Base-by-base conservation (phyloP, 2,797 vertebrate genomes). In the Catharus ustulatus region DNA sequence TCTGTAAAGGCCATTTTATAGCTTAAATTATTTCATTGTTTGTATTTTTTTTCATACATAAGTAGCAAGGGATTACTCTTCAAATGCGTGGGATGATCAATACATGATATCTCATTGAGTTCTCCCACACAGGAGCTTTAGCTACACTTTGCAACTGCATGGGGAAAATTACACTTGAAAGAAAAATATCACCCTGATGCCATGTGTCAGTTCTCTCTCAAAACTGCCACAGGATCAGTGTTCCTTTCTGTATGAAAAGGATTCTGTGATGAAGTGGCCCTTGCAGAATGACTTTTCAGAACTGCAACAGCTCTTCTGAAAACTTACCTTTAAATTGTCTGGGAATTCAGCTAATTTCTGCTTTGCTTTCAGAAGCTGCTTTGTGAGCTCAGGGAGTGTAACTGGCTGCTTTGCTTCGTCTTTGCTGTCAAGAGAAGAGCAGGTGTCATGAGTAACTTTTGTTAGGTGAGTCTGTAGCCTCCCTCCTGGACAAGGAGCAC, bases 241-340 rank as follows among this genome's bases (percentile, higher is more conserved):
- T 7, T 89, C 48, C 20, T 38, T 76, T 54, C 48, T 62, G 15
- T 15, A 18, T 7, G 9, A 67, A 76, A 69, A 22, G 17, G 55
- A 24, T 51, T 69, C 58, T 74, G 2, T 18, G 24, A 18, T 34
- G 24, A 52, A 13, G 32, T n/a, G 63, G 40, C 76, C 38, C 51
- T 90, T 63, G 67, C 7, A 68, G 43, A 52, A 83, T 43, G 10
- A 20, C 15, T 32, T 51, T 61, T 64, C 54, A 87, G 19, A 92
- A 57, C 30, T 11, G 40, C 36, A 43, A 1, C 29, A 13, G 17
- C 30, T 46, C 12, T 64, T 71, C 57, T 43, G 71, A 77, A 87
- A 66, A 74, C 97, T 97, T 97, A 99, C 99, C 98, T 99, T 99
- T 73, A 99, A 22, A 14, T 95, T 96, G n/a, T 98, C 97, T 5